These are phyloP conservation scores for Apodemia hepburni DNA, from an alignment of 2,888 invertebrate species.

Conservation along the genomic window DNA sequence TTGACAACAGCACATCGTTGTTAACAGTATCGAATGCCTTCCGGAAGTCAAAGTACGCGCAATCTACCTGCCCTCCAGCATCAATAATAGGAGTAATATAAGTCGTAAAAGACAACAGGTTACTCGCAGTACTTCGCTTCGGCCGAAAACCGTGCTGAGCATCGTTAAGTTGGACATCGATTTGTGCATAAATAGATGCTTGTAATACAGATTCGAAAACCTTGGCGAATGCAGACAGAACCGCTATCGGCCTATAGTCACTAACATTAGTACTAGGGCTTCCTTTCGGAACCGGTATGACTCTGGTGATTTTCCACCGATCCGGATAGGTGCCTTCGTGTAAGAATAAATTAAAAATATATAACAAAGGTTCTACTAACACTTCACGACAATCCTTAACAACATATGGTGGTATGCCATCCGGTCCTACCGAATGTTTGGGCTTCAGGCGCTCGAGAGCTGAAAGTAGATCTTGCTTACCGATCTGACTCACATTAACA, in stretches of 20 bases:
- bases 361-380: conserved; percentile 27
- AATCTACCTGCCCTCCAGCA: too few relatives aligned
- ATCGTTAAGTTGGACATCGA: conserved; percentile 30
- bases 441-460: neutral
- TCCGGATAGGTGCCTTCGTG: neutral
- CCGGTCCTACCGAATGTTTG: conserved; percentile 31
- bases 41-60: too few relatives aligned
- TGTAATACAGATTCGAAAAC: conserved; percentile 32
- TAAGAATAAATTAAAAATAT: conserved; percentile 3
- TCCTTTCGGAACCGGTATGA: conserved; percentile 24
- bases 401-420: conserved; percentile 34
- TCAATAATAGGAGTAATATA: neutral
- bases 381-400: conserved; percentile 20
- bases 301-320: conserved; percentile 18
- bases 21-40: too few relatives aligned
- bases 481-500: neutral
- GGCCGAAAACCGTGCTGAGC: conserved; percentile 22
- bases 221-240: conserved; percentile 23
- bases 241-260: conserved; percentile 20
- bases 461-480: too few relatives aligned
- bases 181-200: conserved; percentile 28
- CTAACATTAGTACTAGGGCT: conserved; percentile 33
- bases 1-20: too few relatives aligned
- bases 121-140: neutral
- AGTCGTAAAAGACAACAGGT: neutral